These are phyloP conservation scores for Agriopis marginaria DNA, from an alignment of 2,888 invertebrate species.

Conservation along the genomic window DNA sequence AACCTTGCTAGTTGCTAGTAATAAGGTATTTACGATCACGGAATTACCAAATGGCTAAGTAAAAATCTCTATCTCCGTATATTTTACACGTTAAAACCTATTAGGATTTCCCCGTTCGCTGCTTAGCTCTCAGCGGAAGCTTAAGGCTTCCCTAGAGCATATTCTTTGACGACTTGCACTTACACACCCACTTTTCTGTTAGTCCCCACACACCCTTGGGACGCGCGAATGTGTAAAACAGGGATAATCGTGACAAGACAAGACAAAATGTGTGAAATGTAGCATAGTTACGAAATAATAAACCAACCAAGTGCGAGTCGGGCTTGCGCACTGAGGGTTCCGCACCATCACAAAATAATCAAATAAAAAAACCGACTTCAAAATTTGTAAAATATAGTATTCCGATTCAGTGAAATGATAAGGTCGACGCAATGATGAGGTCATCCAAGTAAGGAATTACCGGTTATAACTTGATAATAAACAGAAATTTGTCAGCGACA, in stretches of 20 bases:
- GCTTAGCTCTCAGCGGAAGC: slow-evolving; percentile 17
- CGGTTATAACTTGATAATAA: too few relatives aligned
- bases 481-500: too few relatives aligned
- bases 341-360: too few relatives aligned
- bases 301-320: too few relatives aligned
- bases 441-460: too few relatives aligned
- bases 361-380: too few relatives aligned
- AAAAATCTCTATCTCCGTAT: neutral
- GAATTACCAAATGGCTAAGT: neutral
- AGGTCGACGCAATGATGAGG: too few relatives aligned
- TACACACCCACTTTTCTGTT: slow-evolving; percentile 16
- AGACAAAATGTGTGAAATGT: neutral
- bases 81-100: slow-evolving; percentile 4
- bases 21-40: neutral
- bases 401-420: too few relatives aligned
- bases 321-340: too few relatives aligned
- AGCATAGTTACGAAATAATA: too few relatives aligned
- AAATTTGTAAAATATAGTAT: too few relatives aligned
- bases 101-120: slow-evolving; percentile 7
- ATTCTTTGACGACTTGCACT: slow-evolving; percentile 27
- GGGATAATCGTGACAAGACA: neutral
- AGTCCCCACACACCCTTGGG: neutral
- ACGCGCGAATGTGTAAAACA: slow-evolving; percentile 7
- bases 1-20: too few relatives aligned
- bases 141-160: slow-evolving; percentile 14